Evolutionary conservation across 2,113 vertebrate genomes (phyloP), one percentile per base, ranked within the genome.

Genomic region (Micronycteris hirsuta): DNA sequence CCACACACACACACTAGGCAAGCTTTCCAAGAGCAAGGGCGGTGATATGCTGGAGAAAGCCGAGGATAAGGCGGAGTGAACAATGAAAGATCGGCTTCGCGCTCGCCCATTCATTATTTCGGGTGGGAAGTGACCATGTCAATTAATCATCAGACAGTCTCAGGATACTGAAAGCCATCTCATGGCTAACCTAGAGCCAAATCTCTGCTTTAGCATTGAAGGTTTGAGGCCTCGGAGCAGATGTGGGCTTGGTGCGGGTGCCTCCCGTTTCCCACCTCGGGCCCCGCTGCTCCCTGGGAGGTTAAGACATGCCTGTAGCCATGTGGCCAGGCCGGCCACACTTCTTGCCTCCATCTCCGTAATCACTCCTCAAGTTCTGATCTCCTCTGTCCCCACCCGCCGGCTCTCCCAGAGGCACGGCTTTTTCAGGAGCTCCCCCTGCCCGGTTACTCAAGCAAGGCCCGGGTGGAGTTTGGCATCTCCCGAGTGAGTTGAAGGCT

Each of bases 351-450:
- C 24, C 33, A 3, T 36, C 73, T 68, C 86, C 71, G n/a, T 43
- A 47, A 31, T 28, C 20, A 10, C 56, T 86, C 82, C 22, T 86
- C 63, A 58, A 14, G 93, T 54, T 74, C 54, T 80, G 87, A 91
- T 82, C 38, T 7, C 54, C 38, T 76, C 38, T 63, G 31, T 83
- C 82, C 61, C 92, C 31, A 4, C 71, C 71, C 77, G 38, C 71
- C 49, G 61, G 41, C 20, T 90, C 41, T 85, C 38, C 76, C 52
- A 45, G 63, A 78, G 82, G 71, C 24, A 52, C 31, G 22, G 36
- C 58, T 91, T 77, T 91, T 81, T 81, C 77, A 54, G 90, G 52
- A 52, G n/a, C 84, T 52, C 86, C 82, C 85, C 87, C n/a, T n/a
- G 78, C 38, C 31, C 65, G 77, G 89, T 93, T 43, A 81, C 33